These are phyloP conservation scores for Blomia tropicalis DNA, from an alignment of 2,888 invertebrate genomes.

Conservation along the genomic window DNA sequence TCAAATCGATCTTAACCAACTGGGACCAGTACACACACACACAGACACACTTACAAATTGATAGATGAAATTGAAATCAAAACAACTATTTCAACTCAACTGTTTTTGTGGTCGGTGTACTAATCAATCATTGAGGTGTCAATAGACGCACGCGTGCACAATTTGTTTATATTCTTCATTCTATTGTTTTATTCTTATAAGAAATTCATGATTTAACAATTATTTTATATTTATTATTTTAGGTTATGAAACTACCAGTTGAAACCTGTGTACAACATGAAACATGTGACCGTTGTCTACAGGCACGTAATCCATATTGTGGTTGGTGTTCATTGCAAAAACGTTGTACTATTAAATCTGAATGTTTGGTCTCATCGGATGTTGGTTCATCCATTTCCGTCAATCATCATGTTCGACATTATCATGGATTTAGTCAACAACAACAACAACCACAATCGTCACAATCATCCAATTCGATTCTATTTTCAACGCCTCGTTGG, in stretches of 20 bases:
- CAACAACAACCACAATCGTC: background rate
- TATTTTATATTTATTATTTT: background rate
- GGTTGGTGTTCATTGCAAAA: constrained; percentile 51
- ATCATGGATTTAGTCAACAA: background rate
- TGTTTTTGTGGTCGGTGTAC: too few relatives aligned
- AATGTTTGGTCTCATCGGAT: background rate
- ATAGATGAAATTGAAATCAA: too few relatives aligned
- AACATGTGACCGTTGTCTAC: constrained; percentile 48
- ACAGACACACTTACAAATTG: too few relatives aligned
- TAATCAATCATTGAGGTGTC: too few relatives aligned
- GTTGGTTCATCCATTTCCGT: background rate
- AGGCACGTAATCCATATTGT: constrained; percentile 56
- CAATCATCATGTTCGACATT: background rate
- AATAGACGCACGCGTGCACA: too few relatives aligned
- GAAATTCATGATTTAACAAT: too few relatives aligned
- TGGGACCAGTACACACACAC: too few relatives aligned
- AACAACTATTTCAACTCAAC: too few relatives aligned
- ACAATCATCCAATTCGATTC: background rate
- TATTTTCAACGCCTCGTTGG: constrained; percentile 71
- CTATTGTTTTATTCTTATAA: too few relatives aligned
- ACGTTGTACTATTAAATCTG: constrained; percentile 10
- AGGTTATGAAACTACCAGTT: constrained; percentile 22
- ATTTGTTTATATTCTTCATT: too few relatives aligned
- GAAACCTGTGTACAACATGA: constrained; percentile 21
- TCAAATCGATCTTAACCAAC: too few relatives aligned